Evolutionary conservation across 2,113 vertebrate species (phyloP), one percentile per base, ranked within the genome.

Genomic region (Lampris megalopsis): DNA sequence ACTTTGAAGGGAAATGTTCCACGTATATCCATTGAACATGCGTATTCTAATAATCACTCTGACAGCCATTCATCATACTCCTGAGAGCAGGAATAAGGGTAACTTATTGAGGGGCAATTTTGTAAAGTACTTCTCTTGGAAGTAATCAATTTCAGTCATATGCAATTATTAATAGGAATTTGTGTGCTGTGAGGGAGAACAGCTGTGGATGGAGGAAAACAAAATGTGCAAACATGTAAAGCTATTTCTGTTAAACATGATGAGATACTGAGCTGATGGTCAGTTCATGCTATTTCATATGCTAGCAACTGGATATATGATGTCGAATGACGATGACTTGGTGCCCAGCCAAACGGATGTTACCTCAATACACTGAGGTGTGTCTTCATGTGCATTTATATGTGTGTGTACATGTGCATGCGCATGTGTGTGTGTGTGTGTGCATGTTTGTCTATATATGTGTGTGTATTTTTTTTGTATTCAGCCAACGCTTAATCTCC

Each of bases 361-460:
- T 49, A 62, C 48, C 43, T 4, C 7, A 4, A 45, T 45, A 5
- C 43, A 45, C 4, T 45, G 43, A 5, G 4, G 43, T 45, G 43
- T 5, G 43, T 45, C 24, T 24, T 24, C 24, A 24, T 24, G 24
- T 24, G 24, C 24, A 24, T 24, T 24, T 24, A 7, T 45, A 45
- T 45, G 7, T 7, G 7, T 45, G 2, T 7, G 43, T 71, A 58
- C 71, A 60, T 71, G 35, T 54, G 66, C 60, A 64, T 66, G 37
- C 48, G 63, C 24, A 24, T 45, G 43, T 71, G 43, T 71, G 63
- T 75, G 65, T 71, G 35, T 54, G 66, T 64, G 69, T 66, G 37
- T 54, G 63, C 61, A 35, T 65, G 62, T 63, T 42, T 58, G 38
- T 68, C 58, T 69, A 48, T 63, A 24, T 66, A 35, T 65, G 62